A percentile compares a stretch with the other conserved stretches of the same genome.
phyloP scores from a whole-genome alignment of 2,888 invertebrate genomes.

The Rotaria magnacalcarata region DNA sequence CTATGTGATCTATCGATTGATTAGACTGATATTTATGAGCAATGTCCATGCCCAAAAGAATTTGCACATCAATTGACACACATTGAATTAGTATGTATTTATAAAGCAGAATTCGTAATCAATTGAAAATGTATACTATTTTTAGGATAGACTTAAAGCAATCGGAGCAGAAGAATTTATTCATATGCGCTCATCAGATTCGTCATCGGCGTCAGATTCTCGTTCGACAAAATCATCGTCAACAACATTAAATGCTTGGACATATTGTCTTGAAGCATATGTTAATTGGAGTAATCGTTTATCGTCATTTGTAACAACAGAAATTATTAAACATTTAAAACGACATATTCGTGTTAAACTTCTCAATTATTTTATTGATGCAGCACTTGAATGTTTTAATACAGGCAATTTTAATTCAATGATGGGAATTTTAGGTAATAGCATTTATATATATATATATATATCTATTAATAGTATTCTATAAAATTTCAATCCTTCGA shows the following conservation, averaged over 20 bases:
- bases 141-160: slow-evolving; percentile 75
- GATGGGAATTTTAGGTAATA: slow-evolving; percentile 74
- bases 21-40: slow-evolving; percentile 59
- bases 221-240: not conserved
- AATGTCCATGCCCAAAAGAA: slow-evolving; percentile 74
- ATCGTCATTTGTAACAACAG: slow-evolving; percentile 91
- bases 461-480: too few species aligned
- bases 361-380: slow-evolving; percentile 93
- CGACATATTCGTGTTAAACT: slow-evolving; percentile 85
- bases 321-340: slow-evolving; percentile 80
- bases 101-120: not conserved
- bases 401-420: slow-evolving; percentile 96
- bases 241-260: not conserved
- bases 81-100: slow-evolving; percentile 69
- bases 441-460: too few species aligned
- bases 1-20: too few species aligned
- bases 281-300: slow-evolving; percentile 95
- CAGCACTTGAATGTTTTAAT: slow-evolving; percentile 91
- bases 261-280: slow-evolving; percentile 66
- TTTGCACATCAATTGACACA: slow-evolving; percentile 88
- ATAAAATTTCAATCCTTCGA: too few species aligned
- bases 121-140: not conserved
- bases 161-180: slow-evolving; percentile 96
- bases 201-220: not conserved
- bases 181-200: slow-evolving; percentile 69